phyloP scores from a whole-genome alignment of 1,140 invertebrate genomes.

The Saxidomus purpurata region DNA sequence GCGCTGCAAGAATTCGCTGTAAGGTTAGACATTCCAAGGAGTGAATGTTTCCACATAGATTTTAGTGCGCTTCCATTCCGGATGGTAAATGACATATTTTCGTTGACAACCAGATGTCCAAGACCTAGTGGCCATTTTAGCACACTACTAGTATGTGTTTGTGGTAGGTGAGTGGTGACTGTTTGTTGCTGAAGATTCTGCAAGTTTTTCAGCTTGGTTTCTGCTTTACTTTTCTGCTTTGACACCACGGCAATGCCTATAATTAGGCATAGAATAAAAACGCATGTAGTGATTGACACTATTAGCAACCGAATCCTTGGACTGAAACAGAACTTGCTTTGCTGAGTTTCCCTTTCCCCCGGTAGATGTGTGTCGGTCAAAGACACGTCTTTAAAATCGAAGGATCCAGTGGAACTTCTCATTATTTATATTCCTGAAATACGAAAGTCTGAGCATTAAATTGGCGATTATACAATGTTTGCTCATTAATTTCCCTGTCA shows the following conservation, averaged over 20 bases:
- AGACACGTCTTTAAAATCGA: neutral
- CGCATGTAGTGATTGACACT: neutral
- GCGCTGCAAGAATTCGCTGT: neutral
- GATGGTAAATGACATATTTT: neutral
- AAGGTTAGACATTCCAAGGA: neutral
- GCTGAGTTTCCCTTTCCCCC: neutral
- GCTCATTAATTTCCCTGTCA: neutral
- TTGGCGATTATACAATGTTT: neutral
- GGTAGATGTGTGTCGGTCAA: neutral
- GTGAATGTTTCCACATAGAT: neutral
- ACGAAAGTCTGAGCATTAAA: neutral
- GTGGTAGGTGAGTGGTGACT: neutral
- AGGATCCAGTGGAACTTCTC: neutral
- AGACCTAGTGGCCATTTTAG: neutral
- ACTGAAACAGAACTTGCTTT: neutral
- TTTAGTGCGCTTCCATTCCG: neutral
- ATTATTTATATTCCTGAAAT: neutral
- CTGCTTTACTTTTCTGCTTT: neutral
- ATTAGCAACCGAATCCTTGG: neutral
- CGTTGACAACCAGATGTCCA: neutral
- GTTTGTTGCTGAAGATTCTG: neutral
- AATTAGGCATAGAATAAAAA: conserved; percentile 7
- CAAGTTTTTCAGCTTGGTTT: neutral
- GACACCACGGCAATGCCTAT: conserved; percentile 3
- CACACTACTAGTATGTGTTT: neutral